phyloP scores from a whole-genome alignment of 2,888 invertebrate species.

The Mimas tiliae region DNA sequence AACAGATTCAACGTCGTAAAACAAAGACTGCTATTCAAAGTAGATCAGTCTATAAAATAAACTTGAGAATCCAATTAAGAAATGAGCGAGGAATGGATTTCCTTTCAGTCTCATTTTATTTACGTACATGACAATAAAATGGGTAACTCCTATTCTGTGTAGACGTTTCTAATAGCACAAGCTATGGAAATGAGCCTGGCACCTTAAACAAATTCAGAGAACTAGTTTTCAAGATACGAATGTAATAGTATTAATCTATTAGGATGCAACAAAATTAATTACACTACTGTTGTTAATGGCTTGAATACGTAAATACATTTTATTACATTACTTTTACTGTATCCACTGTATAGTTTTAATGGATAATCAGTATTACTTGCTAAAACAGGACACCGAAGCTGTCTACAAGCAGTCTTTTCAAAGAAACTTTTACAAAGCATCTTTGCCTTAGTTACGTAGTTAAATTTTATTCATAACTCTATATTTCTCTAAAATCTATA shows the following conservation, averaged over 20 bases:
- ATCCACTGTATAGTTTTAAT: no score
- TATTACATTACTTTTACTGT: no score
- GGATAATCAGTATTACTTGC: no score
- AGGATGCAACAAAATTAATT: background rate
- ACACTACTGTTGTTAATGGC: background rate
- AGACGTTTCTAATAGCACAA: conserved; percentile 46
- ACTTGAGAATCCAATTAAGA: conserved; percentile 81
- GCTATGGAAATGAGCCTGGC: conserved; percentile 37
- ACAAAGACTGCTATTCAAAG: conserved; percentile 65
- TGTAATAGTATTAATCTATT: background rate
- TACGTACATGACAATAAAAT: conserved; percentile 69
- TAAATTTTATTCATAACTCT: no score
- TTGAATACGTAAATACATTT: no score
- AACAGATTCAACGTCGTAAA: conserved; percentile 71
- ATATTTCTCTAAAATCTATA: no score
- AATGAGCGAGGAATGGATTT: conserved; percentile 75
- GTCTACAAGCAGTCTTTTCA: no score
- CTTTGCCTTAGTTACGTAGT: no score
- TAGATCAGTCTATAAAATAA: conserved; percentile 77
- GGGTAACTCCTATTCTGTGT: conserved; percentile 57
- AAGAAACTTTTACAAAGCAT: no score
- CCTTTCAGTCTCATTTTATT: conserved; percentile 69
- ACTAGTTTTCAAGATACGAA: background rate
- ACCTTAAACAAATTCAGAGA: background rate
- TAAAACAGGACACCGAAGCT: no score